phyloP scores from a whole-genome alignment of 2,888 invertebrate species.

The Bibio marci region DNA sequence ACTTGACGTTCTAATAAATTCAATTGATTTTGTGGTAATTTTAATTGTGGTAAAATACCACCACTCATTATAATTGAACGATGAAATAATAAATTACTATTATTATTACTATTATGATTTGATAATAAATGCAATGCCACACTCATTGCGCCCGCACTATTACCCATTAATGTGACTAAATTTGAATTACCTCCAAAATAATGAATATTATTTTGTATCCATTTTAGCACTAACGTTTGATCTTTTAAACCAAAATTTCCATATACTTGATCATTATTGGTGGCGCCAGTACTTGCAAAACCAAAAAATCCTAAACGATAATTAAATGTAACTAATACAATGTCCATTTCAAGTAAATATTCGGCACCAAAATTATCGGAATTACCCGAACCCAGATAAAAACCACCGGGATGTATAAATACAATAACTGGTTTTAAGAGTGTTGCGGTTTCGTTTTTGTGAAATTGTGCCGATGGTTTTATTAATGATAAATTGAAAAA shows the following conservation, averaged over 20 bases:
- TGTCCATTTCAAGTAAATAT: conserved; percentile 37
- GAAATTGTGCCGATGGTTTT: conserved; percentile 8
- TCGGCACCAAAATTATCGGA: conserved; percentile 29
- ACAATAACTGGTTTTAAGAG: conserved; percentile 49
- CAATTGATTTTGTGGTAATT: conserved; percentile 27
- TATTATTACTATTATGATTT: conserved; percentile 18
- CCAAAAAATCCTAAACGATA: conserved; percentile 39
- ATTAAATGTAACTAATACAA: conserved; percentile 42
- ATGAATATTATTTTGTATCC: conserved; percentile 33
- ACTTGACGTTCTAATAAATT: conserved; percentile 32
- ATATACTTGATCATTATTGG: neutral
- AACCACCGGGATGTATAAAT: conserved; percentile 46
- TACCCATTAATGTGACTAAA: conserved; percentile 33
- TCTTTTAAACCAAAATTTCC: conserved; percentile 37
- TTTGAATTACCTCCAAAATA: conserved; percentile 36
- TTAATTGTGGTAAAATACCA: conserved; percentile 16
- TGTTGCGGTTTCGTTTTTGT: too few relatives aligned
- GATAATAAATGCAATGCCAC: conserved; percentile 17
- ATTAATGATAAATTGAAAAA: too few relatives aligned
- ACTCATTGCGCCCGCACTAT: conserved; percentile 21
- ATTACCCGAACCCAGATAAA: conserved; percentile 33
- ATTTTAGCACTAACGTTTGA: conserved; percentile 34
- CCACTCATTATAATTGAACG: conserved; percentile 36
- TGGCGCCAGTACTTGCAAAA: conserved; percentile 10
- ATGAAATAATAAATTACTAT: conserved; percentile 31